Base-by-base conservation (phyloP, 2,888 invertebrate species). In the Sicus ferrugineus region DNA sequence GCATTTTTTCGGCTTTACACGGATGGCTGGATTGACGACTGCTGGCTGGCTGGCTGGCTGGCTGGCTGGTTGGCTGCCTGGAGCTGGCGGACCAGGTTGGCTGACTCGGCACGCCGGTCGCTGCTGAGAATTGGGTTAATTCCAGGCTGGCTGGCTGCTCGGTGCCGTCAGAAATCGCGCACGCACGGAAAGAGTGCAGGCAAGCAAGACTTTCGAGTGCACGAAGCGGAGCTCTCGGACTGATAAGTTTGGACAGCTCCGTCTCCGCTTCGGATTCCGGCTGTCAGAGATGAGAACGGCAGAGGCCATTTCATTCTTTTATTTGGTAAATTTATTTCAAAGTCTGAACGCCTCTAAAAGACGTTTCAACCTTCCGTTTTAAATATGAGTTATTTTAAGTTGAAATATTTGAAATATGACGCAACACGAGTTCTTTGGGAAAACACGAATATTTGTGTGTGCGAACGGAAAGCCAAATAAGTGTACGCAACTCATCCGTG, bases 41-140 rank as follows among this genome's bases (percentile, higher is more conserved):
- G 65, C 2, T 21, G 65, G 16, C 5, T 34, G 28, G 52, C 19
- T 23, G 23, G 52, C 34, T 38, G 31, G 9, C n/a, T 64, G 64
- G 21, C 30, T 50, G 50, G 30, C 28, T 63, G 48, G 31, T 30
- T 30, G 50, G 16, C 48, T 50, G 21, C 19, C 61, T 5, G 34
- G 16, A 3, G 26, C 21, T n/a, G n/a, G n/a, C n/a, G n/a, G n/a
- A n/a, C n/a, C n/a, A n/a, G 9, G 7, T 9, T 28, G 26, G n/a
- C 26, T 23, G 62, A 1, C 14, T 52, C 42, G 42, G 16, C 9
- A 42, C 38, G 16, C 38, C 54, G 52, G 19, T 34, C 54, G 54
- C 50, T 73, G 69, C 62, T 72, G 70, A 70, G 74, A 76, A 76
- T 76, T 76, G 70, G 75, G 76, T 76, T 76, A 76, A 76, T 75